Evolutionary conservation across 2,113 vertebrate genomes (phyloP).

Genomic region (Abramis brama): DNA sequence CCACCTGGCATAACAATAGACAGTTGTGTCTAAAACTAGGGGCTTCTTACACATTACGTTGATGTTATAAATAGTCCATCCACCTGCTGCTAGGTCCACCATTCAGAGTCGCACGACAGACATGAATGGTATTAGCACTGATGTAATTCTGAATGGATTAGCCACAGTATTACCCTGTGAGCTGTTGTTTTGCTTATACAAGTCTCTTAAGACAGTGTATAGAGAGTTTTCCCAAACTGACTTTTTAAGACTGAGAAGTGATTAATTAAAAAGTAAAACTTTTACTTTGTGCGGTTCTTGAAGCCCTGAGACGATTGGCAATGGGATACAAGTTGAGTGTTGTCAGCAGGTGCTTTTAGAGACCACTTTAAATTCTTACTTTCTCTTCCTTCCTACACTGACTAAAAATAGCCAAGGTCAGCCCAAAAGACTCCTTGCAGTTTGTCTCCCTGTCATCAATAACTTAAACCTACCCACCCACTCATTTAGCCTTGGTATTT

Average conservation of each 20-base stretch:
- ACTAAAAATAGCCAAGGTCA: slow-evolving; percentile 46
- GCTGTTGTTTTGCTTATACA: neutral
- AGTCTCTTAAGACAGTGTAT: neutral
- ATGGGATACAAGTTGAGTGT: slow-evolving; percentile 61
- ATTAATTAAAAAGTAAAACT: neutral
- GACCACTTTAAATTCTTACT: slow-evolving; percentile 66
- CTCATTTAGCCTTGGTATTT: neutral
- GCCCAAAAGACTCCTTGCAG: slow-evolving; percentile 4
- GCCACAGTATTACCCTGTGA: slow-evolving; percentile 10
- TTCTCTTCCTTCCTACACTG: slow-evolving; percentile 39
- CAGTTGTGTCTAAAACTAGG: slow-evolving; percentile 51
- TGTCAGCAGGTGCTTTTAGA: slow-evolving; percentile 73
- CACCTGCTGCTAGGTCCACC: slow-evolving; percentile 57
- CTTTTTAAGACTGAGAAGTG: neutral
- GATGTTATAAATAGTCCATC: slow-evolving; percentile 62
- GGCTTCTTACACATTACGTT: slow-evolving; percentile 53
- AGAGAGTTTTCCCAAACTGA: neutral
- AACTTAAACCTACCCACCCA: neutral
- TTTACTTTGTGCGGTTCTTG: neutral
- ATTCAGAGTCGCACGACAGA: slow-evolving; percentile 39
- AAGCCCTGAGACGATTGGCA: slow-evolving; percentile 49
- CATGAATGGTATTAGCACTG: slow-evolving; percentile 45
- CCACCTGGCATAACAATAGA: slow-evolving; percentile 48
- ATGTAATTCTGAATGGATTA: slow-evolving; percentile 54
- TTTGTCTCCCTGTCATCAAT: slow-evolving; percentile 34